A percentile compares a stretch with the other conserved stretches of the same genome.
Conservation (phyloP, 1,140 invertebrate species). For the Drosophila biarmipes region DNA sequence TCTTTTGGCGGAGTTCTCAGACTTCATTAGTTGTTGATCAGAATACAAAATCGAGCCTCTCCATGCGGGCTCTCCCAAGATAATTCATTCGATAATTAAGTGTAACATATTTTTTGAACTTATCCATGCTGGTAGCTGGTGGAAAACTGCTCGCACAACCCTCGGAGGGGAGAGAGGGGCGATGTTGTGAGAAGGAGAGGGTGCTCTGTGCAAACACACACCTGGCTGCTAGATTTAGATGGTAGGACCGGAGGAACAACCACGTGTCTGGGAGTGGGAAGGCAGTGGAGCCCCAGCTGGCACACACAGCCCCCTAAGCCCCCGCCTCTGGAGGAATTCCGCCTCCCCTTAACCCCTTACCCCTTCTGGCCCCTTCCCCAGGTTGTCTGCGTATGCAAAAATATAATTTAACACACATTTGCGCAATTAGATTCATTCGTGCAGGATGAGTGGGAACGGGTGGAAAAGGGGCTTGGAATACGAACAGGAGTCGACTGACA, state of each 20-base stretch:
- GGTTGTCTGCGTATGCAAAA: slow-evolving; percentile 80
- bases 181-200: slow-evolving; percentile 11
- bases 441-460: slow-evolving; percentile 43
- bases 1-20: slow-evolving; percentile 25
- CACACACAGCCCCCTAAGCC: slow-evolving; percentile 22
- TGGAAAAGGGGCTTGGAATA: slow-evolving; percentile 17
- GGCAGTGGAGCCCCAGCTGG: slow-evolving; percentile 37
- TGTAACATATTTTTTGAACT: slow-evolving; percentile 24
- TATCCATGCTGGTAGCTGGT: slow-evolving; percentile 23
- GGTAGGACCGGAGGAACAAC: slow-evolving; percentile 43
- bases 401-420: slow-evolving; percentile 83
- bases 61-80: slow-evolving; percentile 33
- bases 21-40: slow-evolving; percentile 40
- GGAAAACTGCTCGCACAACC: slow-evolving; percentile 25
- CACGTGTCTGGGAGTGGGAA: slow-evolving; percentile 4
- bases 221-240: slow-evolving; percentile 52
- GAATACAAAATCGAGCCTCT: slow-evolving; percentile 10
- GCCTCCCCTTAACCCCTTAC: slow-evolving; percentile 9
- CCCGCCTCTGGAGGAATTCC: slow-evolving; percentile 6
- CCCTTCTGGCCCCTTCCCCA: slow-evolving; percentile 37
- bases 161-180: slow-evolving; percentile 18
- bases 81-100: slow-evolving; percentile 42
- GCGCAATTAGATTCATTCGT: slow-evolving; percentile 82
- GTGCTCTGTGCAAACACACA: slow-evolving; percentile 42
- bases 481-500: slow-evolving; percentile 52